phyloP scores from a whole-genome alignment of 2,888 invertebrate species.

The Polietes domitor region DNA sequence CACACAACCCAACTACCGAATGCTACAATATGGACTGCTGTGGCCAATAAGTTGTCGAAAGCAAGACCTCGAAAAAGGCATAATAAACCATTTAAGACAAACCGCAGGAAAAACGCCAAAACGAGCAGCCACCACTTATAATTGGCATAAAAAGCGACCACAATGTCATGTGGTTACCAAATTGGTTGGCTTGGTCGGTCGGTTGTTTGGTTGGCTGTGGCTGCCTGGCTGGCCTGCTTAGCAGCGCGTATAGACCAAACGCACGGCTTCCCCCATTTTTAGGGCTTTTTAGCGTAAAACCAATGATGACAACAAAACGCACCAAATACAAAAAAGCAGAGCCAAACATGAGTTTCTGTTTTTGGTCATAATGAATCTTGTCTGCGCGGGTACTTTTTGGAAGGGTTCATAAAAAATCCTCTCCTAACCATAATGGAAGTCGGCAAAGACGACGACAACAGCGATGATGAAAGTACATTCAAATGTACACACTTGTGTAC shows the following conservation, averaged over 20 bases:
- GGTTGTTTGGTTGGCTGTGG: slow-evolving; percentile 3
- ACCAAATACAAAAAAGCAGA: not conserved
- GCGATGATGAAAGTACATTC: not conserved
- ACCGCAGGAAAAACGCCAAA: slow-evolving; percentile 27
- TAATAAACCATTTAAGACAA: slow-evolving; percentile 37
- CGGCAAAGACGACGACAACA: not conserved
- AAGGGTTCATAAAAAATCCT: slow-evolving; percentile 54
- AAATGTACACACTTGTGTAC: not conserved
- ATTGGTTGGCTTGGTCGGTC: slow-evolving; percentile 45
- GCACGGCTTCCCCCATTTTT: not conserved
- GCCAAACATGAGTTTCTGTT: slow-evolving; percentile 42
- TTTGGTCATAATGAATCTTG: slow-evolving; percentile 65
- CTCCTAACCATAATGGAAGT: not conserved
- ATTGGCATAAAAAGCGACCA: slow-evolving; percentile 66
- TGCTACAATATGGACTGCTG: slow-evolving; percentile 9
- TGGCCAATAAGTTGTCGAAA: slow-evolving; percentile 3
- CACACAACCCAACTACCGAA: not conserved
- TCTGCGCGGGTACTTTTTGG: slow-evolving; percentile 14
- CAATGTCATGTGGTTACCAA: slow-evolving; percentile 61
- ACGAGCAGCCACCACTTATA: slow-evolving; percentile 54
- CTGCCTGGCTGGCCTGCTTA: slow-evolving; percentile 10
- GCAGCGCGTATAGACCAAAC: not conserved
- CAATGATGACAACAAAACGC: slow-evolving; percentile 55
- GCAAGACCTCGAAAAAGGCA: not conserved
- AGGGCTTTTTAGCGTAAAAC: slow-evolving; percentile 14